A percentile compares a stretch with the other conserved stretches of the same genome.
These are phyloP conservation scores for Naja naja DNA, from an alignment of 2,113 vertebrate species.

Conservation along the genomic window DNA sequence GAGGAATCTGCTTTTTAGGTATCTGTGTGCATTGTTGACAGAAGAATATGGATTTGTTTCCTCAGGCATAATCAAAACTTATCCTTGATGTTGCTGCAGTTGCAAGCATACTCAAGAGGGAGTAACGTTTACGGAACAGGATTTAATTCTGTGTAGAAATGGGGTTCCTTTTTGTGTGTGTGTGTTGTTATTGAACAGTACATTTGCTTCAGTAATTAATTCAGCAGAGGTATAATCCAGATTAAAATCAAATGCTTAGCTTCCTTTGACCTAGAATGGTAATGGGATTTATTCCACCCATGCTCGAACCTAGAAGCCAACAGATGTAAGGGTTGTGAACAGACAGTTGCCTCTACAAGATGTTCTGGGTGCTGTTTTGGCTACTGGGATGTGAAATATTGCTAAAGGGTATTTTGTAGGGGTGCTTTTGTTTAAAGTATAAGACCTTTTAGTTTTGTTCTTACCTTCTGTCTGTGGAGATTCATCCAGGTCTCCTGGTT, in stretches of 20 bases:
- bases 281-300: constrained; percentile 13
- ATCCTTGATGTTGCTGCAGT: not conserved
- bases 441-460: not conserved
- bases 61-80: too few relatives aligned
- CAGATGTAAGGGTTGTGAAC: not conserved
- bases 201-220: not conserved
- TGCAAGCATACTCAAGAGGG: too few relatives aligned
- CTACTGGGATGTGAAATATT: not conserved
- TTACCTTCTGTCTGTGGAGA: too few relatives aligned
- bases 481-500: too few relatives aligned
- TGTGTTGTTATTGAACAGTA: not conserved
- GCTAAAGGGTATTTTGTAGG: not conserved
- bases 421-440: not conserved
- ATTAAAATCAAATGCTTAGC: constrained; percentile 6
- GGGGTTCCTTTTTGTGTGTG: not conserved
- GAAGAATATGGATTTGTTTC: not conserved
- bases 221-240: not conserved
- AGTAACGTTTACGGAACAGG: not conserved
- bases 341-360: not conserved
- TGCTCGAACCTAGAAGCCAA: not conserved
- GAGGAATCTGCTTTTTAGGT: not conserved
- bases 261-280: constrained; percentile 10
- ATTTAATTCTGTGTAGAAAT: not conserved
- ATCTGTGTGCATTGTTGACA: not conserved
- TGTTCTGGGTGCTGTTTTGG: not conserved